phyloP scores from a whole-genome alignment of 2,888 invertebrate genomes.

The Auanema sp. region DNA sequence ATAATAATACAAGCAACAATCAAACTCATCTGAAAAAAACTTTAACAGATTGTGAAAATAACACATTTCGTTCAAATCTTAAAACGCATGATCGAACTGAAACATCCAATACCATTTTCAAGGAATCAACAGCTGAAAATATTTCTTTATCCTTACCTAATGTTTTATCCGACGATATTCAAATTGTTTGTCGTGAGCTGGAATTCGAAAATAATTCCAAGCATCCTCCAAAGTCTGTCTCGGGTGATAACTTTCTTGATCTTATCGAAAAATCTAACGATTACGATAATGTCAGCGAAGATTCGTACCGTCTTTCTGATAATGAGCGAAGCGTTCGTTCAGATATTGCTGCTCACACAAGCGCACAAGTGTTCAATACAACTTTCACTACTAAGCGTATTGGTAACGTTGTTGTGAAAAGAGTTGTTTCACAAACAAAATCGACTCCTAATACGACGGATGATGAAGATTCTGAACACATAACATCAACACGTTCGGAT shows the following conservation, averaged over 20 bases:
- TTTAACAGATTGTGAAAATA: no score
- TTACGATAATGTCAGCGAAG: constrained; percentile 58
- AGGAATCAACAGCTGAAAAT: constrained; percentile 15
- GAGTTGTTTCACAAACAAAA: constrained; percentile 45
- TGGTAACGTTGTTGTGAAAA: constrained; percentile 57
- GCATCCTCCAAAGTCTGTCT: constrained; percentile 50
- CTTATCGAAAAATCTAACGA: constrained; percentile 27
- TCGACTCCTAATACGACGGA: constrained; percentile 41
- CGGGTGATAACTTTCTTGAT: constrained; percentile 60
- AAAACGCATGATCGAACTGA: no score
- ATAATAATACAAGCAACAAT: no score
- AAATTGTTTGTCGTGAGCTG: constrained; percentile 46
- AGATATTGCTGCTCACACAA: constrained; percentile 30
- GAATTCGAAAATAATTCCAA: constrained; percentile 24
- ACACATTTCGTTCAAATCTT: no score
- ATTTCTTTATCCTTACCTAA: constrained; percentile 61
- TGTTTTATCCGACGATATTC: constrained; percentile 55
- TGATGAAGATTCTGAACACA: constrained; percentile 29
- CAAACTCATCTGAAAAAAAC: no score
- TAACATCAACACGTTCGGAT: constrained; percentile 5
- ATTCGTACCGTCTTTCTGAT: constrained; percentile 58
- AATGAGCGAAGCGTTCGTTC: constrained; percentile 40
- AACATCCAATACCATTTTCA: no score
- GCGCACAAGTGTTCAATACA: constrained; percentile 29
- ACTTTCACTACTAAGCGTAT: constrained; percentile 59